Evolutionary conservation across 2,113 vertebrate genomes (phyloP).

Genomic region (Telmatochromis sp.): DNA sequence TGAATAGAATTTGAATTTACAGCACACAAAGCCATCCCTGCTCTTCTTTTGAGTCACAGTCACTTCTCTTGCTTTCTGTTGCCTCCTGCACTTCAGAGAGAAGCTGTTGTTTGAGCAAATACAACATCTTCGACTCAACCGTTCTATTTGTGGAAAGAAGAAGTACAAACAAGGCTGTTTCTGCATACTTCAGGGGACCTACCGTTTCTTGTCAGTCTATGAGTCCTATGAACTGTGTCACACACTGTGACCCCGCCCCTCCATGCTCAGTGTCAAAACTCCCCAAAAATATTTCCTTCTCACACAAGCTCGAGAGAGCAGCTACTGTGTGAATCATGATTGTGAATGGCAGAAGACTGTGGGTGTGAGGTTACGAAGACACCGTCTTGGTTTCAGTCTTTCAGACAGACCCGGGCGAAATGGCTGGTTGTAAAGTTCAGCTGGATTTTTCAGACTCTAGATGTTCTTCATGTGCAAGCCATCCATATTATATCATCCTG

Average conservation of each 20-base stretch:
- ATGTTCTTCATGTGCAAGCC: not conserved
- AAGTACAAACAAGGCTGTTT: not conserved
- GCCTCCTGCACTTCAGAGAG: not conserved
- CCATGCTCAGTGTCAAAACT: not conserved
- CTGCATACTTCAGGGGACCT: not conserved
- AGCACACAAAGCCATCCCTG: not conserved
- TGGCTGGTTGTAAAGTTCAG: not conserved
- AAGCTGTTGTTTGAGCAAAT: not conserved
- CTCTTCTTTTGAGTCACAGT: not conserved
- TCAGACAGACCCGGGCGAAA: not conserved
- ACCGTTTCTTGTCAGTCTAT: not conserved
- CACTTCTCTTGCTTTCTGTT: not conserved
- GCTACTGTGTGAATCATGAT: not conserved
- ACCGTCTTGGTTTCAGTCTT: not conserved
- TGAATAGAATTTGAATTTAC: not conserved
- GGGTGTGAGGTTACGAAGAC: not conserved
- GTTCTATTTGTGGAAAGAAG: constrained; percentile 27
- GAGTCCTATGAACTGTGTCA: not conserved
- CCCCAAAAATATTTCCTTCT: not conserved
- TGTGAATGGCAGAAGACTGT: not conserved
- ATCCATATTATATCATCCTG: not conserved
- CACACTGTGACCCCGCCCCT: not conserved
- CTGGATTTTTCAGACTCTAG: not conserved
- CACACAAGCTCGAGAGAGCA: not conserved
- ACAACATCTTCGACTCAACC: not conserved